Base-by-base conservation (phyloP, 1,140 invertebrate genomes). In the Helicoverpa zea region DNA sequence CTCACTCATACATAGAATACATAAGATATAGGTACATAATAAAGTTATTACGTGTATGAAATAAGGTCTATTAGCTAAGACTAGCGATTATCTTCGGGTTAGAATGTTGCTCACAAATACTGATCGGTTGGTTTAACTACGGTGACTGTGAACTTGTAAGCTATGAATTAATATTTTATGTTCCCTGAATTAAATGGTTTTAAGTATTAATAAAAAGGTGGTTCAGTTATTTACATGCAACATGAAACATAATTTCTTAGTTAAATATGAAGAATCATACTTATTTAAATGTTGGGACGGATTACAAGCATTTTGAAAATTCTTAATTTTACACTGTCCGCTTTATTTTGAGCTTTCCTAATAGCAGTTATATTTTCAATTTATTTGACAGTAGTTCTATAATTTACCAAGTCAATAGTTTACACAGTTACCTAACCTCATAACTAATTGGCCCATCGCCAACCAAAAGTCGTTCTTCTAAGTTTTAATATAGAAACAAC, bases 401-500 rank as follows among this genome's bases (percentile, higher is more conserved):
- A 51, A 51, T 51, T 2, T 49, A 9, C 49, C 58, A 66, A 77
- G 61, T 77, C 47, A n/a, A 66, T n/a, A 77, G 75, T 51, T 10
- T 64, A 16, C 29, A 2, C 13, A 66, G 49, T n/a, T 23, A 35
- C 14, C n/a, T 18, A 64, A n/a, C 49, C 23, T 30, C 77, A 82
- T 74, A 80, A 63, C 79, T 83, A 89, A 87, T 86, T 93, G 91
- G 91, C 90, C 80, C 59, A 43, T 35, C 84, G 89, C 91, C 92
- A 92, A 86, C 80, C 68, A 64, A 79, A 79, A 73, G 35, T 77
- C 29, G 83, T 89, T 87, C 85, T 86, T 88, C 87, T 80, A 85
- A 87, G 83, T 82, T 91, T 90, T 90, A 91, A 92, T 90, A 91
- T 89, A 91, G 88, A 87, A 87, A 80, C 66, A 83, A 81, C 74